Conservation (phyloP, 1,140 invertebrate genomes). For the Probaryconus sp. region DNA sequence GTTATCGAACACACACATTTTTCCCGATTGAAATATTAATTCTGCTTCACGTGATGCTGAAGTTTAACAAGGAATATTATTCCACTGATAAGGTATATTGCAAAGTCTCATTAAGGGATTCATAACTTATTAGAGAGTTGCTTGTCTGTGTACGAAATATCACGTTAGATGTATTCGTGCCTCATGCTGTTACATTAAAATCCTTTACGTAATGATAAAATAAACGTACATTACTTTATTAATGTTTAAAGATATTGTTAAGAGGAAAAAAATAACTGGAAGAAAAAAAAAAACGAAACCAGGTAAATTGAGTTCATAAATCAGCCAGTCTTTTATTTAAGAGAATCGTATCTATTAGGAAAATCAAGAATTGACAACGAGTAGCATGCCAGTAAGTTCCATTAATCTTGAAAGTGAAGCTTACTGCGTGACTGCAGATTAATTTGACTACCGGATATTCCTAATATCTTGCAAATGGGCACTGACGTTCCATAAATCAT, state of each 20-base stretch:
- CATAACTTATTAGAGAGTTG: conserved; percentile 3
- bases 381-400: conserved; percentile 1
- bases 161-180: no score
- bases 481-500: conserved; percentile 13
- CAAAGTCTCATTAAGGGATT: conserved; percentile 17
- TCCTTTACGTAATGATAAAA: no score
- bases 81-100: background rate
- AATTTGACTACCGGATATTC: conserved; percentile 7
- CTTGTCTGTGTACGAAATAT: conserved; percentile 1
- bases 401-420: conserved; percentile 7
- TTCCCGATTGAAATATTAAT: background rate
- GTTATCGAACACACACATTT: no score
- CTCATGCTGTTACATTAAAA: no score
- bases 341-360: no score
- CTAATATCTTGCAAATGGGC: conserved; percentile 2
- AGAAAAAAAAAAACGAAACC: no score
- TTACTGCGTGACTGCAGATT: conserved; percentile 8
- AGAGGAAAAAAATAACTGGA: no score
- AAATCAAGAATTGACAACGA: no score
- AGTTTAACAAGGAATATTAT: conserved; percentile 19
- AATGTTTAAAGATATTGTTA: no score
- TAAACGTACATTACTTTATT: no score
- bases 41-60: conserved; percentile 7
- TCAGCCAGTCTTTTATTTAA: no score
- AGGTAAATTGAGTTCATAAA: no score